Evolutionary conservation across 2,113 vertebrate genomes (phyloP).

Genomic region (Cacatua alba): DNA sequence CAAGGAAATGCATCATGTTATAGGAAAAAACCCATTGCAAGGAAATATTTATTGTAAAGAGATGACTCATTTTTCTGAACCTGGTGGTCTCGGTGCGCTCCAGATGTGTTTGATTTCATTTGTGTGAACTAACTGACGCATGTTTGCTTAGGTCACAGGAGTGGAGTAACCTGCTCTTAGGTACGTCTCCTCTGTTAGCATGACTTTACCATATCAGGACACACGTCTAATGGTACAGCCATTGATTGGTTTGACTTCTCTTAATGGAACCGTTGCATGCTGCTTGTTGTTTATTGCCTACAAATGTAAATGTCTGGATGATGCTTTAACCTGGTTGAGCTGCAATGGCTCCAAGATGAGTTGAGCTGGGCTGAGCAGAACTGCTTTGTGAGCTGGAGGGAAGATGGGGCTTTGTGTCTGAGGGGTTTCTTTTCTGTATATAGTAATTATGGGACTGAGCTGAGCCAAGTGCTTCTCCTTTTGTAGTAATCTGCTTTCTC

Average conservation of each 20-base stretch:
- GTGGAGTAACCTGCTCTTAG: neutral
- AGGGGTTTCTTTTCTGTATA: slow-evolving; percentile 32
- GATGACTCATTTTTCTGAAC: neutral
- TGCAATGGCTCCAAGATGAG: neutral
- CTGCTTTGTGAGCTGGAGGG: neutral
- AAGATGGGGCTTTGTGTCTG: neutral
- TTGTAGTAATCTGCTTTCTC: neutral
- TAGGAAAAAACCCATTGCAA: slow-evolving; percentile 16
- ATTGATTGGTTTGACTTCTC: neutral
- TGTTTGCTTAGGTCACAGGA: slow-evolving; percentile 20
- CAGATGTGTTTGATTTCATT: neutral
- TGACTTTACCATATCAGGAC: slow-evolving; percentile 1
- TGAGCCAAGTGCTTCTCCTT: slow-evolving; percentile 24
- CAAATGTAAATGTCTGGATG: slow-evolving; percentile 14
- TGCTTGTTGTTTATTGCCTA: neutral
- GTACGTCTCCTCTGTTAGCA: slow-evolving; percentile 22
- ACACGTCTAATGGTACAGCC: neutral
- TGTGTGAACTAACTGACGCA: slow-evolving; percentile 11
- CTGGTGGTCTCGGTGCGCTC: slow-evolving; percentile 5
- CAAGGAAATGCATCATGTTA: neutral
- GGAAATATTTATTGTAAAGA: slow-evolving; percentile 39
- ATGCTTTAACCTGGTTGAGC: slow-evolving; percentile 21
- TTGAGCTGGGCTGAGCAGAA: neutral
- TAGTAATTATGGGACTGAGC: neutral
- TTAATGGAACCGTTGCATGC: slow-evolving; percentile 63